Evolutionary conservation across 64 coral and sea anemone genomes (phyloP), one percentile per base, ranked within the genome.

Genomic region (Platygyra sinensis): DNA sequence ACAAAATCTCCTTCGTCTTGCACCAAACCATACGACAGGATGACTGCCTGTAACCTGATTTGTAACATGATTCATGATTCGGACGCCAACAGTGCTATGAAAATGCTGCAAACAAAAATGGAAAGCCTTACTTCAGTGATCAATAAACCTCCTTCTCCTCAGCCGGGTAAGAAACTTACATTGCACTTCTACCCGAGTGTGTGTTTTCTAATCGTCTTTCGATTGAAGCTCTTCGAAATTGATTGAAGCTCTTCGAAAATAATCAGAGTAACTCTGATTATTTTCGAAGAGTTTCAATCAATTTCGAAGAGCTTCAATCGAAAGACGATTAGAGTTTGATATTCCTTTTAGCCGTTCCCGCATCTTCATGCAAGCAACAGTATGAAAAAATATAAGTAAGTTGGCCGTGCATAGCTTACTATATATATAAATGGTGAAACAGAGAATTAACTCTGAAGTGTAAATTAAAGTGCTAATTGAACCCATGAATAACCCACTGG

Each of bases 1-100:
- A 74, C 72, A n/a, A 74, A 74, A 74, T 74, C 72, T 10, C 11
- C 72, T 29, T 10, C 27, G 18, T 29, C 27, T 74, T 74, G 72
- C 27, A 9, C 72, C 72, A 33, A 74, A 74, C 72, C 72, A 36
- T 74, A 36, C 72, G 31, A 74, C 72, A 31, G 32, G 24, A 74
- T 74, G 27, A 36, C 12, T 27, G 28, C 30, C 10, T 73, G 72
- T 74, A 36, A 74, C 24, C 28, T 31, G 25, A 74, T 74, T 30
- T 74, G 72, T 36, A 74, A 74, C 72, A 32, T 74, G 72, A 30
- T 74, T 74, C 72, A 36, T 4, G 72, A 74, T 17, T 74, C 72
- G 72, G 72, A 36, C 28, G 27, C 27, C 28, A 74, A 74, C 8
- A 15, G 32, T 36, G 72, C 72, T 29, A 74, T 74, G 27, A 74